These are phyloP conservation scores for Prosapia bicincta DNA, from an alignment of 2,888 invertebrate species.

Conservation along the genomic window DNA sequence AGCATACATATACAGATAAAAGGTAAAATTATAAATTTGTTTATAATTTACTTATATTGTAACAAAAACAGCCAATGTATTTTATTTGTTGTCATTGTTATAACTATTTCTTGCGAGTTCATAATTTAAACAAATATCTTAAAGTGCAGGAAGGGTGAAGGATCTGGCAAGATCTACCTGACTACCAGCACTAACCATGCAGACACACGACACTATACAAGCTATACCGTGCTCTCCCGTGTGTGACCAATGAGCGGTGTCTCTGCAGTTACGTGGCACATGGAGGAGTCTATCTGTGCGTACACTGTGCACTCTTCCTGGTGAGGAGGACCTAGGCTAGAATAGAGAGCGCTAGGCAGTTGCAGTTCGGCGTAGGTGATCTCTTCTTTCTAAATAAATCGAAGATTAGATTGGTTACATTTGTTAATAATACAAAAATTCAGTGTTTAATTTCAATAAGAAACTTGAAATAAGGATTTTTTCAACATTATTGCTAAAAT, in stretches of 20 bases:
- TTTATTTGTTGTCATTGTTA: no score
- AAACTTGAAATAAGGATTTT: no score
- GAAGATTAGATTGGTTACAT: no score
- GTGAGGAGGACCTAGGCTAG: constrained; percentile 42
- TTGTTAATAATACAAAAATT: no score
- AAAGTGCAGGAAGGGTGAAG: neutral
- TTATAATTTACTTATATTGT: no score
- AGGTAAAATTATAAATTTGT: no score
- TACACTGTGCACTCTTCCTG: constrained; percentile 45
- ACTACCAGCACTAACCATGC: constrained; percentile 30
- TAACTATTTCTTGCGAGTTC: neutral
- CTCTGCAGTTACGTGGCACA: constrained; percentile 28
- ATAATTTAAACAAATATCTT: neutral
- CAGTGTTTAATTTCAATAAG: no score
- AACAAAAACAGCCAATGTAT: no score
- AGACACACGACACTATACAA: constrained; percentile 31
- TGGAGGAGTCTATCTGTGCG: constrained; percentile 51
- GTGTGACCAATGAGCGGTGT: constrained; percentile 35
- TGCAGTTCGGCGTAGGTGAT: constrained; percentile 57
- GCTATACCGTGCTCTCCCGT: constrained; percentile 39
- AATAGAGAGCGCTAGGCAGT: constrained; percentile 44
- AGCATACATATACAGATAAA: no score
- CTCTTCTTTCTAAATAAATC: constrained; percentile 52
- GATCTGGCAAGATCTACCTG: neutral
- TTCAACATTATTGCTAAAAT: no score